Conservation (phyloP, 2,797 vertebrate genomes). For the Protonibea diacanthus region DNA sequence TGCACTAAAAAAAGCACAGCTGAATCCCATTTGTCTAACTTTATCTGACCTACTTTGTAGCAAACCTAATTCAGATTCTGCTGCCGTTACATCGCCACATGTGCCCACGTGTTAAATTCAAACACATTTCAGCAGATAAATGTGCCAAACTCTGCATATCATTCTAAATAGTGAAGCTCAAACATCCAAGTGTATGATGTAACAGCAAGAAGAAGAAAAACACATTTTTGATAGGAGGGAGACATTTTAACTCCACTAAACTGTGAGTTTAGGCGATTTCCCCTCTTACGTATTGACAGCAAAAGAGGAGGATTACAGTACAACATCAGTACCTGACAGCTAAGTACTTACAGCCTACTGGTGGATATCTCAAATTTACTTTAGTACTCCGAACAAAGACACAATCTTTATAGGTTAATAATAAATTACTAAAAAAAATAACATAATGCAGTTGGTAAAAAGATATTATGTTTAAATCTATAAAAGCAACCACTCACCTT, state of each 20-base stretch:
- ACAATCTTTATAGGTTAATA: too few relatives aligned
- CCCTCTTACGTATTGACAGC: not conserved
- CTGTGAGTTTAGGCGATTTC: not conserved
- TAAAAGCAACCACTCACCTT: slow-evolving; percentile 85
- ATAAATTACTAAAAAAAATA: not conserved
- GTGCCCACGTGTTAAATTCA: not conserved
- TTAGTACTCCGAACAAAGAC: not conserved
- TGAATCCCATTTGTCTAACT: too few relatives aligned
- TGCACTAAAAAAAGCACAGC: not conserved
- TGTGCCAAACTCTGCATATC: not conserved
- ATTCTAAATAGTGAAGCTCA: not conserved
- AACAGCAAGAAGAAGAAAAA: not conserved
- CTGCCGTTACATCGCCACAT: not conserved
- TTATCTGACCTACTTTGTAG: not conserved
- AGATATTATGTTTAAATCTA: not conserved
- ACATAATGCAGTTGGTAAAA: too few relatives aligned
- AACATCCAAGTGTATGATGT: not conserved
- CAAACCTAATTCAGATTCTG: not conserved
- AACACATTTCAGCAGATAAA: not conserved
- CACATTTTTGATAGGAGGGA: not conserved
- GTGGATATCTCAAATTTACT: slow-evolving; percentile 8
- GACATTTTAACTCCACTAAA: not conserved
- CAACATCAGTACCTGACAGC: slow-evolving; percentile 51
- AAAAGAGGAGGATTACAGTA: not conserved
- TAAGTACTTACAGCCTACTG: not conserved